Conservation (phyloP, 2,113 vertebrate species). For the Gymnarchus niloticus region DNA sequence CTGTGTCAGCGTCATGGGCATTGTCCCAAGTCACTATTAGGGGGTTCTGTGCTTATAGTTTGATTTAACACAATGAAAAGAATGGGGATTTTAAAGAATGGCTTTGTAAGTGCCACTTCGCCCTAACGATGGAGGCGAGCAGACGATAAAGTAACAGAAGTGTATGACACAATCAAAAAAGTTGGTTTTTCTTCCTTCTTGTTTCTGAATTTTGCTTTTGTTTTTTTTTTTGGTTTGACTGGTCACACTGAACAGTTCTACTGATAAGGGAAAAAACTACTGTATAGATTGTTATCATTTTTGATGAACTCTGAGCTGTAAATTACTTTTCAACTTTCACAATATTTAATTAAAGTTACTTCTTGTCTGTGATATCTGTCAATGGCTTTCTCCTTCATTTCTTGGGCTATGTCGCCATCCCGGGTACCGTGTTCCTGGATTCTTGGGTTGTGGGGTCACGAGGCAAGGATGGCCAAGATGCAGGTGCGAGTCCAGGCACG, state of each 20-base stretch:
- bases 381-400: constrained; percentile 18
- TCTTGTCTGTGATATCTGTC: constrained; percentile 84
- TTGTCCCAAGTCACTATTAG: constrained; percentile 31
- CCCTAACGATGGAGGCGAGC: constrained; percentile 52
- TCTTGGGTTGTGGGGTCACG: no score
- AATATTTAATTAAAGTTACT: constrained; percentile 99
- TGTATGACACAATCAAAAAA: constrained; percentile 45
- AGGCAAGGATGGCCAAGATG: no score
- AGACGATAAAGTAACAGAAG: constrained; percentile 43
- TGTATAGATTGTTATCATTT: constrained; percentile 99
- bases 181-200: constrained; percentile 82
- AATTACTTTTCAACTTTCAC: constrained; percentile 98
- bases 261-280: constrained; percentile 76
- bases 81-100: constrained; percentile 57
- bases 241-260: constrained; percentile 97
- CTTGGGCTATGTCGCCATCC: no score
- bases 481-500: no score
- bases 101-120: constrained; percentile 53
- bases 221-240: constrained; percentile 67
- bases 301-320: constrained; percentile 97
- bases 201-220: constrained; percentile 57
- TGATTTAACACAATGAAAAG: constrained; percentile 54
- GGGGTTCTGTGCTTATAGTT: constrained; percentile 41
- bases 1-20: constrained; percentile 52
- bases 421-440: no score